A percentile compares a stretch with the other conserved stretches of the same genome.
Conservation (phyloP, 2,797 vertebrate genomes). For the Epinephelus coioides region DNA sequence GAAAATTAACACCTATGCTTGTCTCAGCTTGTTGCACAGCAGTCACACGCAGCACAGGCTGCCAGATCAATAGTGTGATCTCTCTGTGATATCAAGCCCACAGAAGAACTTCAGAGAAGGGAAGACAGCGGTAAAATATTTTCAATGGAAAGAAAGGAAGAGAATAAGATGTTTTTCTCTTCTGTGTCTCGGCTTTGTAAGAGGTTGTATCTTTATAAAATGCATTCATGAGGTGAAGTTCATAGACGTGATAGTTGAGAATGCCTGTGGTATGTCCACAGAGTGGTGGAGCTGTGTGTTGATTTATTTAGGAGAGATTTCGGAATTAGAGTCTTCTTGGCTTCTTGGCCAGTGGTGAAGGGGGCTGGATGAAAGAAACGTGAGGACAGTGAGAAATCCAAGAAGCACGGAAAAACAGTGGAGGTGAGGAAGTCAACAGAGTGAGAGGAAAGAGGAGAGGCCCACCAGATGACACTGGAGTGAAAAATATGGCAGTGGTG, state of each 20-base stretch:
- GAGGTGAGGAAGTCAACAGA: conserved; percentile 11
- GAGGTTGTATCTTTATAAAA: background rate
- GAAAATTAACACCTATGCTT: conserved; percentile 3
- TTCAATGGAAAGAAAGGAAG: background rate
- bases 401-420: conserved; percentile 32
- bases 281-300: background rate
- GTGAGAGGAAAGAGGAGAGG: conserved; percentile 16
- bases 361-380: conserved; percentile 27
- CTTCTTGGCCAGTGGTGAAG: background rate
- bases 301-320: conserved; percentile 13
- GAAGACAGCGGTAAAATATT: background rate
- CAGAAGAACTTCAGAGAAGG: background rate
- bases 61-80: conserved; percentile 18
- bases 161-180: background rate
- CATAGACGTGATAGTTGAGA: background rate
- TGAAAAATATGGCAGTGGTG: conserved; percentile 16
- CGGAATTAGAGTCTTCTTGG: conserved; percentile 2
- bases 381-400: conserved; percentile 34
- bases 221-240: background rate
- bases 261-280: conserved; percentile 15
- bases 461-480: conserved; percentile 25
- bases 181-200: background rate
- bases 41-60: background rate
- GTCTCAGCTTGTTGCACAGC: background rate
- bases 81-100: background rate